Percentiles rank a stretch among this genome's conserved stretches.
Evolutionary conservation across 2,888 invertebrate genomes (phyloP).

Genomic region (Mythimna albipuncta): DNA sequence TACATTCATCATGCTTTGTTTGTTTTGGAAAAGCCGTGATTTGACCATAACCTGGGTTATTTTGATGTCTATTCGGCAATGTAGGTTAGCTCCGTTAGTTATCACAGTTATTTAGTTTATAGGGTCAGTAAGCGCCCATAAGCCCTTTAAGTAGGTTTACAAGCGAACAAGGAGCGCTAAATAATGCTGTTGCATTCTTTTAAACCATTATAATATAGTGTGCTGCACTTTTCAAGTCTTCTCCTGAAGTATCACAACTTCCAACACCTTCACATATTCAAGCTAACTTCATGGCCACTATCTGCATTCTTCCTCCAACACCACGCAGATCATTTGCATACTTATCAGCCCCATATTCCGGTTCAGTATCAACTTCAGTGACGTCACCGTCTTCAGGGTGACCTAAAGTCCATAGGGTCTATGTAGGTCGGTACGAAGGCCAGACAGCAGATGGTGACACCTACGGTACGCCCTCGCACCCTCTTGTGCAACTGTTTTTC

Average conservation of each 20-base stretch:
- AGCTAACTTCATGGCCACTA: constrained; percentile 14
- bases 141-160: neutral
- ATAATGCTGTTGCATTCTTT: neutral
- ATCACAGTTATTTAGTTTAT: neutral
- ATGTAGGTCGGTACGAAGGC: constrained; percentile 77
- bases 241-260: neutral
- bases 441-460: constrained; percentile 79
- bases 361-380: constrained; percentile 46
- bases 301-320: constrained; percentile 29
- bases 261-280: neutral
- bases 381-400: constrained; percentile 61
- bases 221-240: neutral
- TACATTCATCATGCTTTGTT: constrained; percentile 43
- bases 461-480: constrained; percentile 78
- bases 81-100: neutral
- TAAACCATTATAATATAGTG: neutral
- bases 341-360: constrained; percentile 58
- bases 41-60: constrained; percentile 23
- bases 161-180: neutral
- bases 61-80: neutral
- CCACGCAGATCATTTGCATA: constrained; percentile 61
- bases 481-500: constrained; percentile 63
- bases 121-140: neutral
- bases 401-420: constrained; percentile 71
- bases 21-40: neutral